Evolutionary conservation across 2,797 vertebrate species (phyloP), one percentile per base, ranked within the genome.

Genomic region (Allobates femoralis): DNA sequence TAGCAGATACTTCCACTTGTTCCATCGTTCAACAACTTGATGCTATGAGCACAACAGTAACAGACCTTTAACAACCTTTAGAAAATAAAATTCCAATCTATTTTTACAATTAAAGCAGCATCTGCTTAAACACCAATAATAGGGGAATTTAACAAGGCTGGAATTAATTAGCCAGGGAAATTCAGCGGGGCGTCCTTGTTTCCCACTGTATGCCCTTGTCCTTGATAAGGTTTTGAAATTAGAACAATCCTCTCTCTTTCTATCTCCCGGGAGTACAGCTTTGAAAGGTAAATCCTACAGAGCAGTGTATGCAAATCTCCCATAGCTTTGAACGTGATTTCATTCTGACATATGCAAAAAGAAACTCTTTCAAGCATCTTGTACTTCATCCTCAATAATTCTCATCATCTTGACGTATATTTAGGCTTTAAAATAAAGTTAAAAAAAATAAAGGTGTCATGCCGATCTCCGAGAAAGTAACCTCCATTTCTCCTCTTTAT

Each of bases 231-330:
- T 88, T 88, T 88, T 75, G 78, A 88, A 81, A 88, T 67, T 30
- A 88, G 86, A 88, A 88, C 78, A 85, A 88, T 88, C 86, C 69
- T 85, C 77, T 85, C 56, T 80, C 86, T 82, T 74, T 12, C 41
- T 74, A 74, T 82, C 85, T 85, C 86, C 66, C 6, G 83, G 86
- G 86, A 88, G 83, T 51, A 23, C 19, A 75, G 86, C 86, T 88
- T 88, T 88, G 77, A 88, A 88, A 88, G 83, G 86, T 88, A 88
- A 88, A 88, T 88, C 83, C 86, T 88, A 81, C 67, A 84, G 86
- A 85, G 69, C 69, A 76, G 86, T 85, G 32, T 84, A 88, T 88
- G 86, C 86, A 88, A 88, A 88, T 85, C 71, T 85, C 50, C 60
- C 26, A 50, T 50, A 80, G 82, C 86, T 88, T 88, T 88, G 76